Base-by-base conservation (phyloP, 2,113 vertebrate genomes). In the Seriola rivoliana region DNA sequence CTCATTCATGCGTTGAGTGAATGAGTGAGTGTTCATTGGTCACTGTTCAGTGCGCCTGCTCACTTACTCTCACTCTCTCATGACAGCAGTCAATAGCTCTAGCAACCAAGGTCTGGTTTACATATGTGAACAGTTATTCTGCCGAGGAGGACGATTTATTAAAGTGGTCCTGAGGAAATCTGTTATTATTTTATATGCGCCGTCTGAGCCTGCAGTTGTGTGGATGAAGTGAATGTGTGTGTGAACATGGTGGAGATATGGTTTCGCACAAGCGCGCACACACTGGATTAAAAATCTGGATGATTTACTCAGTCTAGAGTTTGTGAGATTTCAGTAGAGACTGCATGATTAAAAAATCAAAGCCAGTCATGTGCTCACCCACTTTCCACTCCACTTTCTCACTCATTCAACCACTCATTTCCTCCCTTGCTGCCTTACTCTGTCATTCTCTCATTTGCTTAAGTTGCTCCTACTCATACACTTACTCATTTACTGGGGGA, bases 11-110 rank as follows among this genome's bases (percentile, higher is more conserved):
- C 29, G 3, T 36, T 38, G 64, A 44, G 65, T 78, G 70, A 86
- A 86, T 52, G 85, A 60, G n/a, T 80, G 76, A 80, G 58, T 60
- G 9, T 55, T 54, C 68, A 34, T 13, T n/a, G 12, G 46, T 75
- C 76, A 34, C 67, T 63, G 70, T 21, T n/a, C 19, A 71, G 14
- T 54, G 59, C 83, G 67, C 48, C n/a, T 19, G 17, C 46, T 54
- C 66, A 38, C 13, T 71, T 60, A 32, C 54, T 57, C 59, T 38
- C 71, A 25, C 16, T 46, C 64, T 46, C 71, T 78, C 68, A 59
- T 63, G 46, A n/a, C 57, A 29, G 40, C 16, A 9, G 23, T 55
- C 65, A 38, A 0, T 29, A 32, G 19, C 36, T 25, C 7, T 16
- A 34, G 48, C 48, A 50, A 64, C 68, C 16, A 1, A 32, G n/a